phyloP scores from a whole-genome alignment of 1,140 invertebrate genomes.

The Hylaeus anthracinus region DNA sequence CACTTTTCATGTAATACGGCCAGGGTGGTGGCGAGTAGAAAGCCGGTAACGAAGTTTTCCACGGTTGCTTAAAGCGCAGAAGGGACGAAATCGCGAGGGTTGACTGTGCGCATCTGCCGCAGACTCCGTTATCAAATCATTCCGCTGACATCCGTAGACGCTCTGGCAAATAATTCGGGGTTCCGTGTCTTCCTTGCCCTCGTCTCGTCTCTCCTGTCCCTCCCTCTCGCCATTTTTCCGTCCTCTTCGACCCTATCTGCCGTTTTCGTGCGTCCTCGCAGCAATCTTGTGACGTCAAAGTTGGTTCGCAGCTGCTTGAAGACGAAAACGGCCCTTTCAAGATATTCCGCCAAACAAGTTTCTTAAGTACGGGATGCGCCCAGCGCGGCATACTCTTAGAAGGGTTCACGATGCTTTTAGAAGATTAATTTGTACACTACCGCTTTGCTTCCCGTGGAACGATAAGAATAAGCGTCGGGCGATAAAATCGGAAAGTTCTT shows the following conservation, averaged over 20 bases:
- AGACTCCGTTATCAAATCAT: constrained; percentile 61
- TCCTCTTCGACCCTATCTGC: neutral
- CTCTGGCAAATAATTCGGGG: constrained; percentile 50
- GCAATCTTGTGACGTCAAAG: constrained; percentile 48
- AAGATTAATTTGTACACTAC: constrained; percentile 59
- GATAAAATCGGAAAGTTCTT: constrained; percentile 4
- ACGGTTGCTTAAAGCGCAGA: constrained; percentile 49
- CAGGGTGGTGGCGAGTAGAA: neutral
- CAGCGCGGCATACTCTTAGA: neutral
- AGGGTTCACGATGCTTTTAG: constrained; percentile 55
- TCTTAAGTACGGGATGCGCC: constrained; percentile 45
- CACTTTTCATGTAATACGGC: constrained; percentile 40
- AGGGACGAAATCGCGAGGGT: constrained; percentile 16
- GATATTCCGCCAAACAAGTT: constrained; percentile 46
- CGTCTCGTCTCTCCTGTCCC: constrained; percentile 1
- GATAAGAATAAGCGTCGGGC: constrained; percentile 37
- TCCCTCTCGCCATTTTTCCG: neutral
- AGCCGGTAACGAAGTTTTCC: constrained; percentile 45
- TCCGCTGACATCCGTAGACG: constrained; percentile 55
- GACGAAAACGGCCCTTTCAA: constrained; percentile 39
- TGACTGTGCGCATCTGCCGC: constrained; percentile 42
- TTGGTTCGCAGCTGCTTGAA: constrained; percentile 35
- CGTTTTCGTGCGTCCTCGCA: constrained; percentile 42
- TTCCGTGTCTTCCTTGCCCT: constrained; percentile 1
- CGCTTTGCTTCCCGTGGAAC: constrained; percentile 6